phyloP scores from a whole-genome alignment of 2,888 invertebrate genomes.

The Coelopa pilipes region DNA sequence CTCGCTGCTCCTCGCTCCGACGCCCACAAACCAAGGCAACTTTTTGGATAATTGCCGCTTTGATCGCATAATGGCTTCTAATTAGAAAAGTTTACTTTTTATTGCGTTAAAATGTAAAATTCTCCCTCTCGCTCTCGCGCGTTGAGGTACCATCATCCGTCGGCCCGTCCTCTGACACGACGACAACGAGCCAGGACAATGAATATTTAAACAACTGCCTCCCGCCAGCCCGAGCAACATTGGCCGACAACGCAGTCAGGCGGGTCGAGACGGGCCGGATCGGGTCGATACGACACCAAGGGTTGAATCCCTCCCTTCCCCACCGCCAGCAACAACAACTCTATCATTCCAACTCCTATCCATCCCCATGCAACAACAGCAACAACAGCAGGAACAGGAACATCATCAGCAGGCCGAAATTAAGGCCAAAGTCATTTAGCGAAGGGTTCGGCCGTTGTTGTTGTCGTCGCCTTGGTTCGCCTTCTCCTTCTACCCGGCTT shows the following conservation, averaged over 20 bases:
- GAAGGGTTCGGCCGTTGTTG: not conserved
- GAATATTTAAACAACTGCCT: constrained; percentile 35
- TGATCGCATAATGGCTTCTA: constrained; percentile 60
- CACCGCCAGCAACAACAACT: no score
- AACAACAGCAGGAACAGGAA: not conserved
- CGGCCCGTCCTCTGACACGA: not conserved
- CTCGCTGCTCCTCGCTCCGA: not conserved
- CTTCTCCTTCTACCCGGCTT: not conserved
- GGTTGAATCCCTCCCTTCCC: no score
- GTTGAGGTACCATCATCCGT: not conserved
- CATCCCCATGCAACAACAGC: not conserved
- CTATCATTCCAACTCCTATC: no score
- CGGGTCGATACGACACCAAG: no score
- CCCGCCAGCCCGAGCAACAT: not conserved
- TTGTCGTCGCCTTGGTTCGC: no score
- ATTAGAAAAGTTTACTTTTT: constrained; percentile 59
- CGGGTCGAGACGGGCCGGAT: no score
- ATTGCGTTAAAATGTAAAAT: constrained; percentile 37
- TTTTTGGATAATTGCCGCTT: constrained; percentile 44
- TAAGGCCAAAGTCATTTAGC: constrained; percentile 14
- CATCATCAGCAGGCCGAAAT: not conserved
- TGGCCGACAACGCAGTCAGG: not conserved
- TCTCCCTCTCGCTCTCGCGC: not conserved
- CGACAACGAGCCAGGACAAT: constrained; percentile 27
- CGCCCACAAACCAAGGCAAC: constrained; percentile 25